Evolutionary conservation across 2,113 vertebrate species (phyloP).

Genomic region (Tamias sibiricus): DNA sequence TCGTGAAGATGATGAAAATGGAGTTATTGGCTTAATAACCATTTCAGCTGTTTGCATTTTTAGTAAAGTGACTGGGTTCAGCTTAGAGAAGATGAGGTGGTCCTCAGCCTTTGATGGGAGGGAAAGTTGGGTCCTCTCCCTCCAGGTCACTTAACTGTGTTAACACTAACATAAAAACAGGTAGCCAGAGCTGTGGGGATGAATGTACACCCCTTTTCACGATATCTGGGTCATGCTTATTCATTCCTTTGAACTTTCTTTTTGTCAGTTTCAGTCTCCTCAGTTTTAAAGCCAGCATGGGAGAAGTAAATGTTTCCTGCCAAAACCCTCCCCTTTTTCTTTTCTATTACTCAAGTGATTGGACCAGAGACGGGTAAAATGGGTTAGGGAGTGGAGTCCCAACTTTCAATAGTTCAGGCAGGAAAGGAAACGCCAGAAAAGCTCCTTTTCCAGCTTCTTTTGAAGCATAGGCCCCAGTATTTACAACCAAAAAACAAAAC

Average conservation of each 20-base stretch:
- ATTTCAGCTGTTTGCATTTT: background rate
- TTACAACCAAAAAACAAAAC: background rate
- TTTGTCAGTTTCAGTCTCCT: background rate
- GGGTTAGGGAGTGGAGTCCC: background rate
- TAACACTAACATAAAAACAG: background rate
- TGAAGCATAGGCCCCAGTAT: conserved; percentile 6
- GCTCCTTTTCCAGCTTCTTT: background rate
- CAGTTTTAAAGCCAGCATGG: background rate
- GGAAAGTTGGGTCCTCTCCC: background rate
- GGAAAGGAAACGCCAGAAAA: conserved; percentile 17
- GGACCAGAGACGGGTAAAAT: background rate
- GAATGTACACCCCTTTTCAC: background rate
- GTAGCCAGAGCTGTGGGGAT: background rate
- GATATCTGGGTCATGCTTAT: background rate
- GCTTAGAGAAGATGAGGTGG: background rate
- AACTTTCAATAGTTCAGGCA: background rate
- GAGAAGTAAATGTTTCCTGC: background rate
- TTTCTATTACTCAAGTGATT: background rate
- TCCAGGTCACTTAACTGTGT: background rate
- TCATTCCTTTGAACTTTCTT: conserved; percentile 48
- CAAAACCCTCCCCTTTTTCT: background rate
- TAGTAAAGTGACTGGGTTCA: background rate
- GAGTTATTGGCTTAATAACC: background rate
- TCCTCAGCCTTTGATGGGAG: background rate
- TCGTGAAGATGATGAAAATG: background rate